Base-by-base conservation (phyloP, 1,140 invertebrate species). In the Drosophila lacertosa region DNA sequence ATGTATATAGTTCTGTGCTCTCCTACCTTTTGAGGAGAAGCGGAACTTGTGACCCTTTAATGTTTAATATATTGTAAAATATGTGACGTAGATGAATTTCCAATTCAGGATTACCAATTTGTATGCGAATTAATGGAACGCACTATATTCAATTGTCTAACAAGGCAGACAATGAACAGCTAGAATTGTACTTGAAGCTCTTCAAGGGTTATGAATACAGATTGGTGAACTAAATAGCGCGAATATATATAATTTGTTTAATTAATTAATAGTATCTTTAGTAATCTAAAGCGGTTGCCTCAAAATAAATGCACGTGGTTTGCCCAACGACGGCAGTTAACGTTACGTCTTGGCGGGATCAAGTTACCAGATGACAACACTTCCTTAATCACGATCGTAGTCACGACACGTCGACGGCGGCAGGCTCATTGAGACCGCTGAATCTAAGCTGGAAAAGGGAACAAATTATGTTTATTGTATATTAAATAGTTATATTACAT, bases 91-190 rank as follows among this genome's bases (percentile, higher is more conserved):
- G 9, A 57, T 53, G 47, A 29, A 33, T n/a, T 33, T 26, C 47
- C 32, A 53, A 51, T 60, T 20, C 4, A 33, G 18, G 11, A 10
- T 24, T 33, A 29, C 2, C 57, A 15, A 40, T 33, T 47, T 24
- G 4, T 57, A 65, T 51, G 65, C 58, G 57, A 73, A 55, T 63
- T 50, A 51, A 58, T 88, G 73, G 55, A 77, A 66, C 83, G 77
- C 82, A 90, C 89, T 90, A 86, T 90, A 90, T 90, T 90, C 89
- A 65, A 90, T 90, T 89, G 89, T 90, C 89, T 90, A 88, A 55
- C 68, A n/a, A 55, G 69, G 89, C 80, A 90, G 89, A 90, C 89
- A 90, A 90, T 80, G 89, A 90, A 90, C 65, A 89, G 83, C 74
- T 89, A 50, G 37, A 53, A 29, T 59, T 18, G 45, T 47, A 68